Evolutionary conservation across 2,888 invertebrate genomes (phyloP).

Genomic region (Cistogaster globosa): DNA sequence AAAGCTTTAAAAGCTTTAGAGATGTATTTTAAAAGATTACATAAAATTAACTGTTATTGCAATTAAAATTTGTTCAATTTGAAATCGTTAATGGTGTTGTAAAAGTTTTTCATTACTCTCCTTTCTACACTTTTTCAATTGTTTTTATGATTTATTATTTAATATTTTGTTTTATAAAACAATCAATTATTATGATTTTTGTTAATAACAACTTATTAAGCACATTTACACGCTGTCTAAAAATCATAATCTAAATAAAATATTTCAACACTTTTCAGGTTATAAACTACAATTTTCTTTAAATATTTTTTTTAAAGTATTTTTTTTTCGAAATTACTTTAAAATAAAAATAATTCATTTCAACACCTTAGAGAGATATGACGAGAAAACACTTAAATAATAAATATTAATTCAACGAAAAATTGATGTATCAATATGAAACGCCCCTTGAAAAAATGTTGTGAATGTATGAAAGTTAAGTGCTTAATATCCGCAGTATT

Average conservation of each 20-base stretch:
- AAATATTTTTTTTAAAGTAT: slow-evolving; percentile 12
- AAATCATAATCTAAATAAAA: slow-evolving; percentile 58
- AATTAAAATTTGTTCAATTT: slow-evolving; percentile 22
- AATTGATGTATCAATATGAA: slow-evolving; percentile 65
- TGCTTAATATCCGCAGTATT: not conserved
- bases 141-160: slow-evolving; percentile 33
- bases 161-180: slow-evolving; percentile 44
- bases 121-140: slow-evolving; percentile 42
- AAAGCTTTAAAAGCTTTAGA: slow-evolving; percentile 7
- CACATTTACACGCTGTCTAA: slow-evolving; percentile 52
- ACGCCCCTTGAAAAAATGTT: slow-evolving; percentile 61
- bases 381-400: slow-evolving; percentile 36
- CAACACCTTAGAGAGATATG: slow-evolving; percentile 63
- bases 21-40: slow-evolving; percentile 19
- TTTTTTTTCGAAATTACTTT: slow-evolving; percentile 47
- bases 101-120: slow-evolving; percentile 5
- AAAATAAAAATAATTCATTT: slow-evolving; percentile 63
- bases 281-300: slow-evolving; percentile 59
- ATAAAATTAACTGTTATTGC: slow-evolving; percentile 27
- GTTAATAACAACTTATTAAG: slow-evolving; percentile 55
- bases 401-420: slow-evolving; percentile 46
- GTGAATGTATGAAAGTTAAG: slow-evolving; percentile 53
- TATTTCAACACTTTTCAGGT: slow-evolving; percentile 65
- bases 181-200: slow-evolving; percentile 46
- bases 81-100: slow-evolving; percentile 6